A percentile compares a stretch with the other conserved stretches of the same genome.
Evolutionary conservation across 2,888 invertebrate species (phyloP).

Genomic region (Papilio protenor): DNA sequence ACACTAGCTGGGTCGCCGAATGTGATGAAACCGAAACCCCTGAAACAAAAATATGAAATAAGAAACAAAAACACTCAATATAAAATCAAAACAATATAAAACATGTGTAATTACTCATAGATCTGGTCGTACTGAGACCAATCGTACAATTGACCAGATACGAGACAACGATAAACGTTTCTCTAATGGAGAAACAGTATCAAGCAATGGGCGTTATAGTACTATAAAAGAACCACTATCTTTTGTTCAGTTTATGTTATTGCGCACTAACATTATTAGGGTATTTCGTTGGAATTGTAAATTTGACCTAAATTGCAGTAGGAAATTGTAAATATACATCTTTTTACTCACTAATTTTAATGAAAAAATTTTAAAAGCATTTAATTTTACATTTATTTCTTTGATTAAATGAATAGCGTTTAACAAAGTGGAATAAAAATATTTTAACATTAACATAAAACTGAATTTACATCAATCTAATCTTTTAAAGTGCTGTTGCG

Average conservation of each 20-base stretch:
- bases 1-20: conserved; percentile 99
- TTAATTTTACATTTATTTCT: conserved; percentile 12
- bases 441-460: not conserved
- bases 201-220: conserved; percentile 38
- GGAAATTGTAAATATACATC: conserved; percentile 25
- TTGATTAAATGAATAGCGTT: not conserved
- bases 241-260: conserved; percentile 41
- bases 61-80: conserved; percentile 32
- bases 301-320: conserved; percentile 35
- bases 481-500: not conserved
- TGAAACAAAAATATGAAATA: conserved; percentile 78
- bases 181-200: conserved; percentile 41
- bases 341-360: not conserved
- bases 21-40: conserved; percentile 99
- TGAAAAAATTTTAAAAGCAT: not conserved
- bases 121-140: conserved; percentile 1
- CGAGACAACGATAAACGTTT: conserved; percentile 39
- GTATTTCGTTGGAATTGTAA: conserved; percentile 42
- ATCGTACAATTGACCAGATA: conserved; percentile 37
- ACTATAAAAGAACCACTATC: conserved; percentile 41
- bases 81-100: not conserved
- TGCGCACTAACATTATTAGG: conserved; percentile 37
- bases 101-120: conserved; percentile 15
- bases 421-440: not conserved
- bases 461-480: not conserved